Evolutionary conservation across 2,797 vertebrate species (phyloP).

Genomic region (Phoebastria nigripes): DNA sequence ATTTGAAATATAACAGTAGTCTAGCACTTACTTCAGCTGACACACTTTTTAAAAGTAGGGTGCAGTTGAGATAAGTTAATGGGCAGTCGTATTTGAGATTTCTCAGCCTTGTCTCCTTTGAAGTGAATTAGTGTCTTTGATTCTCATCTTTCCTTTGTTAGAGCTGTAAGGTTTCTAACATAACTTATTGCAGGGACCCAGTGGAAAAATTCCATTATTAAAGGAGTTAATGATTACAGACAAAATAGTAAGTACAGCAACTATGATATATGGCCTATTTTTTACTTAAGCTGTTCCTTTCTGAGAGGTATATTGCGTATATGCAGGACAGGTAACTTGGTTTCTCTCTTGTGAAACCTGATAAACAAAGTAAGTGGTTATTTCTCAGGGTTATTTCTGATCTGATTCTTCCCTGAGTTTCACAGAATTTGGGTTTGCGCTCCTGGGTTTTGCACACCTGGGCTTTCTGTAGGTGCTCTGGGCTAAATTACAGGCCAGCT

Average conservation of each 20-base stretch:
- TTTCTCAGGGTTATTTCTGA: neutral
- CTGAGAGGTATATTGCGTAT: neutral
- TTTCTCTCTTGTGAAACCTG: neutral
- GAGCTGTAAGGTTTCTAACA: neutral
- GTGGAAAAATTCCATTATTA: neutral
- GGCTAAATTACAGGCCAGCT: neutral
- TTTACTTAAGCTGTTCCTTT: neutral
- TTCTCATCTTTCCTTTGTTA: neutral
- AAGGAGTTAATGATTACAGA: neutral
- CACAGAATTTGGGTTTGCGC: neutral
- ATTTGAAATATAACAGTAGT: neutral
- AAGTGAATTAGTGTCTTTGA: neutral
- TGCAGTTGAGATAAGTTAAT: neutral
- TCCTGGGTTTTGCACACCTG: neutral
- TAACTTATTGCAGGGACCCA: fast-evolving
- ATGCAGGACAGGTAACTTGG: neutral
- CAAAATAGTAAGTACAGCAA: neutral
- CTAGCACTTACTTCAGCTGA: neutral
- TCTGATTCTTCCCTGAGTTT: neutral
- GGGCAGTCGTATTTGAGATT: neutral
- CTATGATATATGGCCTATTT: neutral
- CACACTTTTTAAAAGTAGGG: neutral
- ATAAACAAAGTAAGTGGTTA: neutral
- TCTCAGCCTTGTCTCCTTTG: neutral
- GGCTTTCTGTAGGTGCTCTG: neutral